Percentiles rank a stretch among this genome's conserved stretches.
These are phyloP conservation scores for Gallinago paraguaiae DNA, from an alignment of 2,113 vertebrate species.

Conservation along the genomic window DNA sequence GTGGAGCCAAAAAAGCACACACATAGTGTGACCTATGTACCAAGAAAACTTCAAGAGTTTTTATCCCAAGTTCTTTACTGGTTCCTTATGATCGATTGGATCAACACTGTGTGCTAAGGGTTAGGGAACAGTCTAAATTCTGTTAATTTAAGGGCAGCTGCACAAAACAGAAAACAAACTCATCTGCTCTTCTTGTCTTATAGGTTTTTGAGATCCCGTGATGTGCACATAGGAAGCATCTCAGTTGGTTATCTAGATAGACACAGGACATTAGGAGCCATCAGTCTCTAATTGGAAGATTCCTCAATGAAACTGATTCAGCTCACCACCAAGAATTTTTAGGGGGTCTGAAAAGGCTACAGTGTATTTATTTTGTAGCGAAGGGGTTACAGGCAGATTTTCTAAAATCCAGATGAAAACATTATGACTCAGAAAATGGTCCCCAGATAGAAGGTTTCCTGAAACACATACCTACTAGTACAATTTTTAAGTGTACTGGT, in stretches of 20 bases:
- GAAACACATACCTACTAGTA: neutral
- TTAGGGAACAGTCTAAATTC: neutral
- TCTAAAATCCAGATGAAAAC: neutral
- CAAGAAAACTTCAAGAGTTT: neutral
- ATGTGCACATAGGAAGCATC: neutral
- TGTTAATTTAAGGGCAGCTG: neutral
- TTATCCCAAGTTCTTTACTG: neutral
- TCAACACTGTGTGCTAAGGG: neutral
- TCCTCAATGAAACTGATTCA: neutral
- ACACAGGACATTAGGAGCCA: neutral
- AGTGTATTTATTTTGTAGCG: neutral
- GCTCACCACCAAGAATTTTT: neutral
- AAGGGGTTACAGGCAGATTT: neutral
- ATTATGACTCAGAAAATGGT: neutral
- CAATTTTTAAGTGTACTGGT: neutral
- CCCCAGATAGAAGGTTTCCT: neutral
- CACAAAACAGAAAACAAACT: neutral
- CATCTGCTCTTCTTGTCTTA: neutral
- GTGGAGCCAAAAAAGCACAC: neutral
- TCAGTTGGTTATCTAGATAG: neutral
- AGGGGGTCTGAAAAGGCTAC: neutral
- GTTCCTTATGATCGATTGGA: neutral
- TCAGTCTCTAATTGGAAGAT: neutral
- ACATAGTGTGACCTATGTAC: neutral
- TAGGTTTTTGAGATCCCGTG: neutral